Evolutionary conservation across 2,888 invertebrate genomes (phyloP), one percentile per base, ranked within the genome.

Genomic region (Penaeus monodon): DNA sequence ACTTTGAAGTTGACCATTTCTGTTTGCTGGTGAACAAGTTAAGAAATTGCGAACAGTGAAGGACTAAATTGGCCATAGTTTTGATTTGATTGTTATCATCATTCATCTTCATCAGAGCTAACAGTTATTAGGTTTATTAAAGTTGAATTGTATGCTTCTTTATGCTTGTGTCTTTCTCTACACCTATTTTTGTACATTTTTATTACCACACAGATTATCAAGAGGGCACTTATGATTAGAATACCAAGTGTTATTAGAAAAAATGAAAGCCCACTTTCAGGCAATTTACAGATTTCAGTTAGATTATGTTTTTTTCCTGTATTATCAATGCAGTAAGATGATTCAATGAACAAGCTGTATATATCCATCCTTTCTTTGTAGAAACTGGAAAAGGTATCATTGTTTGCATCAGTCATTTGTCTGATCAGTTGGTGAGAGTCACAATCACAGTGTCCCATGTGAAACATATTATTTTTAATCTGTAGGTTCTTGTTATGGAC

Each of bases 401-500:
- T 57, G 63, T 79, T 64, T 7, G 38, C 38, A 17, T 79, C 79
- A 64, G 79, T 74, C 80, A 85, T 85, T 10, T n/a, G 38, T 17
- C 29, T 27, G 22, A 85, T 44, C 10, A 76, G 24, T 10, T 38
- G 33, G 20, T 74, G 17, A 44, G 65, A 38, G 73, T 29, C 80
- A 49, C 85, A 85, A 65, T 80, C 66, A 24, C 85, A 85, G n/a
- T 44, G n/a, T 44, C 12, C 44, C 29, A 57, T 63, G 33, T 80
- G 73, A 12, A 85, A n/a, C 79, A 65, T 73, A 44, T 85, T 85
- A 65, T 68, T 65, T 49, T 73, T 12, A 20, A 85, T 74, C 33
- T 57, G n/a, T 27, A 85, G 24, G 22, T 85, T 80, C 27, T 84
- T 17, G 29, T 74, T 73, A 14, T 44, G 65, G 49, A 73, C 44